Base-by-base conservation (phyloP, 2,797 vertebrate genomes). In the Dermochelys coriacea region DNA sequence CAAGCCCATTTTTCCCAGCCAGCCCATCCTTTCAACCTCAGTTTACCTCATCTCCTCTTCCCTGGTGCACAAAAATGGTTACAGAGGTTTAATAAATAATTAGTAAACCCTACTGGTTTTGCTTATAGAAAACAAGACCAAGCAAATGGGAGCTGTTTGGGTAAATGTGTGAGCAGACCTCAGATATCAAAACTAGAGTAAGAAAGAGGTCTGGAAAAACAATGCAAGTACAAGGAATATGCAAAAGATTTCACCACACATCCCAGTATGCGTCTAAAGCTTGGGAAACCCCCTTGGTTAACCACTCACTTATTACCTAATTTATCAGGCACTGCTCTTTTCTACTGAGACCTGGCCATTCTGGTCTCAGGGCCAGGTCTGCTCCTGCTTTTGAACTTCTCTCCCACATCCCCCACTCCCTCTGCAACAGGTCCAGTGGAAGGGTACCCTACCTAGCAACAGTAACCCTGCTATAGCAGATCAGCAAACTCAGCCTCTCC, bases 1-100 rank as follows among this genome's bases (percentile, higher is more conserved):
- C n/a, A 41, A 41, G 29, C 0, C 0, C 1, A 0, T 78, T 41
- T 8, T 18, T 37, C 80, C 11, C 54, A 21, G 1, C 0, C 54
- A 80, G 84, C 31, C 79, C 14, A 9, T 12, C 29, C 37, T 75
- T 55, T 18, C 61, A 4, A 51, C 25, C 54, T 37, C 2, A 0
- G 49, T 75, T 80, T 2, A 52, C 80, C 8, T 80, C 84, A 85
- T 85, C 86, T 87, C 82, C 84, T 5, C 54, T n/a, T 71, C 19
- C 11, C 18, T 12, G 0, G 0, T 1, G 27, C 18, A 71, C 23
- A 54, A 80, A 71, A 64, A 18, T 0, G 0, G 45, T 78, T 61
- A 59, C 0, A 14, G 25, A 82, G 16, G 1, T 3, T 88, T 83
- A 74, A 64, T 82, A 88, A 37, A 37, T 37, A 11, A 88, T 78